Evolutionary conservation across 92 coral and sea anemone genomes (phyloP).

Genomic region (Montipora capitata): DNA sequence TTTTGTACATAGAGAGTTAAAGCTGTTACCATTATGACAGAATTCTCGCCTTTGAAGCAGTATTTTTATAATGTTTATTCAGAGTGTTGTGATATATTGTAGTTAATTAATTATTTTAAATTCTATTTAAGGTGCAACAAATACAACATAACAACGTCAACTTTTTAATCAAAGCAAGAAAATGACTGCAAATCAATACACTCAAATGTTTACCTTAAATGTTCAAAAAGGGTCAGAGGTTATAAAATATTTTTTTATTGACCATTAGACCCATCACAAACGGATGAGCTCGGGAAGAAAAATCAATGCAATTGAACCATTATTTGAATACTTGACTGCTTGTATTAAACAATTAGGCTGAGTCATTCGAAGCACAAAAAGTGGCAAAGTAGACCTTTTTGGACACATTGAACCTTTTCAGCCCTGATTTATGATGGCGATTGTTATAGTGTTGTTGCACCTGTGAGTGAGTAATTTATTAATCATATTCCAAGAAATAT

Average conservation of each 20-base stretch:
- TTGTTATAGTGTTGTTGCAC: constrained; percentile 1
- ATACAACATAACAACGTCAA: neutral
- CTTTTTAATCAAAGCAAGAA: neutral
- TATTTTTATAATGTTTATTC: constrained; percentile 2
- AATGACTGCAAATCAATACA: too few species aligned
- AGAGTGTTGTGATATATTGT: neutral
- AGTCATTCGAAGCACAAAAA: too few species aligned
- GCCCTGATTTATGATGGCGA: neutral
- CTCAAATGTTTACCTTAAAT: too few species aligned
- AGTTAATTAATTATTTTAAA: neutral
- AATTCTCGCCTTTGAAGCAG: constrained; percentile 28
- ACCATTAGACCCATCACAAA: too few species aligned
- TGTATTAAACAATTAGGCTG: too few species aligned
- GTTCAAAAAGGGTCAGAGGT: too few species aligned
- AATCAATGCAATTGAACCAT: too few species aligned
- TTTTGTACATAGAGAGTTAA: neutral
- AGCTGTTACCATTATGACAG: neutral
- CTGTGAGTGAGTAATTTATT: neutral
- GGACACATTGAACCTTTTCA: neutral
- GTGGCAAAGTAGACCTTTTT: too few species aligned
- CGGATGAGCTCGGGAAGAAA: too few species aligned
- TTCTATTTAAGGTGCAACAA: neutral
- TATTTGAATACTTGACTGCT: too few species aligned
- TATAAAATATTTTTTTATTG: too few species aligned
- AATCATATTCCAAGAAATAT: neutral